phyloP scores from a whole-genome alignment of 1,140 invertebrate genomes.

The Microplitis demolitor region DNA sequence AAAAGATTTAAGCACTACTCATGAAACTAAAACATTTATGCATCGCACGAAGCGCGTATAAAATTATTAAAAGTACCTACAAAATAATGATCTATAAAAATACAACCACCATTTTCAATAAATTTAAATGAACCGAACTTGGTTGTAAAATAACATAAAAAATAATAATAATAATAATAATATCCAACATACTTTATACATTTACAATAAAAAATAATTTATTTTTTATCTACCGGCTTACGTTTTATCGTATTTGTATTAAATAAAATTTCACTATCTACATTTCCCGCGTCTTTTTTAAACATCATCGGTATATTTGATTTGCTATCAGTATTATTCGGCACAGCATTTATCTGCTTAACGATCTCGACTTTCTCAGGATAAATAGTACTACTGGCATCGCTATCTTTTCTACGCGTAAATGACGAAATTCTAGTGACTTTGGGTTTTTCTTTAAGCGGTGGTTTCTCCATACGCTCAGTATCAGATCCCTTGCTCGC shows the following conservation, averaged over 20 bases:
- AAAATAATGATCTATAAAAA: not conserved
- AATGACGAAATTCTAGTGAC: slow-evolving; percentile 48
- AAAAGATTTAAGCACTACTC: too few relatives aligned
- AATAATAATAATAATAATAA: too few relatives aligned
- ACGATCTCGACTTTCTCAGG: slow-evolving; percentile 42
- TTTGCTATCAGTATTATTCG: slow-evolving; percentile 34
- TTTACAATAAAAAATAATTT: too few relatives aligned
- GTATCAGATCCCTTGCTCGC: slow-evolving; percentile 23
- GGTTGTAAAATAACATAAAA: too few relatives aligned
- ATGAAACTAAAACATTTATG: too few relatives aligned
- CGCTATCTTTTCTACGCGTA: slow-evolving; percentile 32
- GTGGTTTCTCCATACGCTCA: slow-evolving; percentile 34
- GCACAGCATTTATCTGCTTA: slow-evolving; percentile 37
- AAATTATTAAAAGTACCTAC: too few relatives aligned
- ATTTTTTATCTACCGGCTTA: slow-evolving; percentile 39
- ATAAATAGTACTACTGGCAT: slow-evolving; percentile 32
- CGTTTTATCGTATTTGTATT: slow-evolving; percentile 47
- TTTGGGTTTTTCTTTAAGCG: slow-evolving; percentile 45
- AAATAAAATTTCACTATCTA: slow-evolving; percentile 36
- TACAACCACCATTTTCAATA: not conserved
- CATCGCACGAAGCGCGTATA: too few relatives aligned
- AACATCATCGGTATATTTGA: slow-evolving; percentile 40
- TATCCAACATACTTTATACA: too few relatives aligned
- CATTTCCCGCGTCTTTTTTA: slow-evolving; percentile 34
- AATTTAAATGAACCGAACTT: too few relatives aligned